Percentiles rank a stretch among this genome's conserved stretches.
phyloP scores from a whole-genome alignment of 1,140 invertebrate species.

The Papilio glaucus region DNA sequence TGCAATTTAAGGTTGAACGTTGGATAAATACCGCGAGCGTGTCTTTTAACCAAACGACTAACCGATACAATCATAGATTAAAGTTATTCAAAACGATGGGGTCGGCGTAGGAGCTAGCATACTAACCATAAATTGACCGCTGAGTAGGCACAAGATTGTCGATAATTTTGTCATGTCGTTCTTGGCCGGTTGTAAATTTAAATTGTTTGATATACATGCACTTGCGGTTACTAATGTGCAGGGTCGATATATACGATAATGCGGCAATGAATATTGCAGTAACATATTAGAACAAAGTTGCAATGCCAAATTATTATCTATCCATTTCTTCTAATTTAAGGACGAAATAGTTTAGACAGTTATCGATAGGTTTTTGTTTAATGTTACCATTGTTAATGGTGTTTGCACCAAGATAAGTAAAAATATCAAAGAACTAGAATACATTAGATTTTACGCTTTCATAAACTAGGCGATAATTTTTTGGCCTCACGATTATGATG shows the following conservation, averaged over 20 bases:
- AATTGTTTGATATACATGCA: constrained; percentile 44
- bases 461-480: too few relatives aligned
- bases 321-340: too few relatives aligned
- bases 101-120: constrained; percentile 58
- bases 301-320: too few relatives aligned
- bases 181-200: constrained; percentile 42
- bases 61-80: constrained; percentile 60
- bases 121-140: constrained; percentile 66
- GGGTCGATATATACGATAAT: constrained; percentile 23
- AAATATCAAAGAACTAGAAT: too few relatives aligned
- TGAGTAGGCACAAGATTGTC: constrained; percentile 58
- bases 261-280: background rate
- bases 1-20: constrained; percentile 45
- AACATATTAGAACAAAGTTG: too few relatives aligned
- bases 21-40: constrained; percentile 48
- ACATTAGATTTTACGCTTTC: too few relatives aligned
- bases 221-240: constrained; percentile 40
- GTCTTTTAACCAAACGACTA: constrained; percentile 51
- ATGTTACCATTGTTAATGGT: too few relatives aligned
- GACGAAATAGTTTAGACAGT: too few relatives aligned
- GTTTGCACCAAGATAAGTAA: too few relatives aligned
- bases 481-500: too few relatives aligned
- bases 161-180: constrained; percentile 65
- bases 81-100: constrained; percentile 60
- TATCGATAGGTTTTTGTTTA: too few relatives aligned